Percentiles rank a stretch among this genome's conserved stretches.
Conservation (phyloP, 2,888 invertebrate genomes). For the Geophilus truncorum region DNA sequence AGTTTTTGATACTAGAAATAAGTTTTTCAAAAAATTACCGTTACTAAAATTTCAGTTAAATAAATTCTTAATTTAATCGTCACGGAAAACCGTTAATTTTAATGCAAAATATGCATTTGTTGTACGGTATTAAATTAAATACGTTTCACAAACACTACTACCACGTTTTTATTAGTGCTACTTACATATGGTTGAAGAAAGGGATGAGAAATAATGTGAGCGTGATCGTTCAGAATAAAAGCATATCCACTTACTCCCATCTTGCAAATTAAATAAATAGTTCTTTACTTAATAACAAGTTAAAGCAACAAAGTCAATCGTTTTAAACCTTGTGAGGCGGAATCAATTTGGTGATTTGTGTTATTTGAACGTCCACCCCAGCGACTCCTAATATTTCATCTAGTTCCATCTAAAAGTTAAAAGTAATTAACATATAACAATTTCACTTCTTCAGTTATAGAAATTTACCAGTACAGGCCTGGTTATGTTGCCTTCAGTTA, state of each 20-base stretch:
- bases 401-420: conserved; percentile 63
- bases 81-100: too few species aligned
- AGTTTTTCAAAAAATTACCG: neutral
- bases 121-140: too few species aligned
- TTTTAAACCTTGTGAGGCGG: conserved; percentile 77
- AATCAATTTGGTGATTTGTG: conserved; percentile 89
- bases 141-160: too few species aligned
- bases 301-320: neutral
- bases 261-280: conserved; percentile 52
- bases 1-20: neutral
- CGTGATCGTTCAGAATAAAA: conserved; percentile 94
- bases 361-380: conserved; percentile 93
- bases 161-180: too few species aligned
- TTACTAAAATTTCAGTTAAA: neutral
- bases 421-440: neutral
- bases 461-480: neutral
- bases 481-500: neutral
- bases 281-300: neutral
- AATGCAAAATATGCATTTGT: too few species aligned
- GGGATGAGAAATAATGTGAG: conserved; percentile 90
- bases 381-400: conserved; percentile 94
- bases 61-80: neutral
- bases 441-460: neutral
- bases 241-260: conserved; percentile 93
- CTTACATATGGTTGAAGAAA: conserved; percentile 86